These are phyloP conservation scores for Leptinotarsa rubiginosa DNA, from an alignment of 2,888 invertebrate species.

Conservation along the genomic window DNA sequence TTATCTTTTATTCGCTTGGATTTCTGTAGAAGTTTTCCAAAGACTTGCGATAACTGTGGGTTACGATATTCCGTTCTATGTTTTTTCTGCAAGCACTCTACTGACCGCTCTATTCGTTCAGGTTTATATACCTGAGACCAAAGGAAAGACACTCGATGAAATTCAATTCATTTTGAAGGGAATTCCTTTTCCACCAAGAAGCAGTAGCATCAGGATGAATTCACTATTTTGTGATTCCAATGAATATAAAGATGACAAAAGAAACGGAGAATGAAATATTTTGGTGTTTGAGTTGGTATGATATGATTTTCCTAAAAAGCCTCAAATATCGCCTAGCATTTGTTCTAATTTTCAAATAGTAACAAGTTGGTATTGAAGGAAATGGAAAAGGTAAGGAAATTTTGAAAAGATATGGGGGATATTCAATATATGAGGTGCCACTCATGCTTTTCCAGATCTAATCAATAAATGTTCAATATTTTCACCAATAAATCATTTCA, in stretches of 20 bases:
- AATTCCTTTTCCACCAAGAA: constrained; percentile 23
- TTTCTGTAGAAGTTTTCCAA: constrained; percentile 58
- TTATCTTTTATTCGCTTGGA: constrained; percentile 50
- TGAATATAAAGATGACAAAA: constrained; percentile 26
- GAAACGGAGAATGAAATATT: not conserved
- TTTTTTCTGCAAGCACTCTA: constrained; percentile 59
- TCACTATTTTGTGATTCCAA: constrained; percentile 21
- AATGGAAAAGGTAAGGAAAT: too few relatives aligned
- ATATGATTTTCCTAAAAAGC: too few relatives aligned
- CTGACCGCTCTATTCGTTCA: constrained; percentile 59
- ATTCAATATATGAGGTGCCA: too few relatives aligned
- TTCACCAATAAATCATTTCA: too few relatives aligned
- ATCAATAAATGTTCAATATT: too few relatives aligned
- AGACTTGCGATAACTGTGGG: constrained; percentile 53
- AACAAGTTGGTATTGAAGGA: too few relatives aligned
- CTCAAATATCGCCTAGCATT: too few relatives aligned
- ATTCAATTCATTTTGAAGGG: too few relatives aligned
- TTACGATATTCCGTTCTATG: constrained; percentile 60
- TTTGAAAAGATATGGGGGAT: too few relatives aligned
- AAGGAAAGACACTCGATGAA: constrained; percentile 47
- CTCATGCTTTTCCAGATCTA: too few relatives aligned
- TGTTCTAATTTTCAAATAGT: too few relatives aligned
- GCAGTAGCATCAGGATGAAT: constrained; percentile 39
- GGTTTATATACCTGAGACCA: constrained; percentile 60
- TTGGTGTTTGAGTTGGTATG: too few relatives aligned